Conservation (phyloP, 2,113 vertebrate species). For the Mus spicilegus region DNA sequence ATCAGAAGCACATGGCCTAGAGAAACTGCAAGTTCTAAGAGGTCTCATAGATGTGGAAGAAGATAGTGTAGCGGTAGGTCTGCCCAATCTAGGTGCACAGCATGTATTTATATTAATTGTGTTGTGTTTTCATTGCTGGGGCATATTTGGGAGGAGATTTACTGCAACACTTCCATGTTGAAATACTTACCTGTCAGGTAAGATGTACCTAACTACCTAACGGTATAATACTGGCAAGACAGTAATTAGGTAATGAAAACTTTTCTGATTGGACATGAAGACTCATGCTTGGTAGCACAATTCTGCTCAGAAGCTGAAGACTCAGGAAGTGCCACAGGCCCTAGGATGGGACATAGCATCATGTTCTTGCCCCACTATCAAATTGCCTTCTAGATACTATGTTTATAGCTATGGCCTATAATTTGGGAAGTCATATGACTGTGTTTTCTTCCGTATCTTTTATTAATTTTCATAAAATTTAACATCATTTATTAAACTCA, state of each 20-base stretch:
- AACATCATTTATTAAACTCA: background rate
- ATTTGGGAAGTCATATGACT: background rate
- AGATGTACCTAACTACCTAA: too few species aligned
- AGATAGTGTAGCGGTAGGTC: too few species aligned
- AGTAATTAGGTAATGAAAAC: background rate
- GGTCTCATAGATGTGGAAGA: too few species aligned
- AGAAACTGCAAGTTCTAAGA: too few species aligned
- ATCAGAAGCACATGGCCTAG: too few species aligned
- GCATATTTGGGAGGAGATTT: too few species aligned
- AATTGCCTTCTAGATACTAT: background rate
- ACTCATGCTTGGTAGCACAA: background rate
- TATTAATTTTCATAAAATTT: background rate
- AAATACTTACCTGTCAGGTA: background rate
- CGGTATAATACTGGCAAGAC: background rate
- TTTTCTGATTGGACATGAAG: background rate
- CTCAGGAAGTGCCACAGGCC: too few species aligned
- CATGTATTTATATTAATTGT: too few species aligned
- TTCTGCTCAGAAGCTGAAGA: background rate
- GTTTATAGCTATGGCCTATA: too few species aligned
- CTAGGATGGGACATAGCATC: background rate
- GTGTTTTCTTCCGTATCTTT: background rate
- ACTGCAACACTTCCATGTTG: background rate
- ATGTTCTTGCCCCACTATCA: background rate
- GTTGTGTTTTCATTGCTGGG: too few species aligned
- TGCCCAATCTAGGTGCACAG: too few species aligned